Percentiles rank a stretch among this genome's conserved stretches.
Evolutionary conservation across 2,113 vertebrate genomes (phyloP).

Genomic region (Otis tarda): DNA sequence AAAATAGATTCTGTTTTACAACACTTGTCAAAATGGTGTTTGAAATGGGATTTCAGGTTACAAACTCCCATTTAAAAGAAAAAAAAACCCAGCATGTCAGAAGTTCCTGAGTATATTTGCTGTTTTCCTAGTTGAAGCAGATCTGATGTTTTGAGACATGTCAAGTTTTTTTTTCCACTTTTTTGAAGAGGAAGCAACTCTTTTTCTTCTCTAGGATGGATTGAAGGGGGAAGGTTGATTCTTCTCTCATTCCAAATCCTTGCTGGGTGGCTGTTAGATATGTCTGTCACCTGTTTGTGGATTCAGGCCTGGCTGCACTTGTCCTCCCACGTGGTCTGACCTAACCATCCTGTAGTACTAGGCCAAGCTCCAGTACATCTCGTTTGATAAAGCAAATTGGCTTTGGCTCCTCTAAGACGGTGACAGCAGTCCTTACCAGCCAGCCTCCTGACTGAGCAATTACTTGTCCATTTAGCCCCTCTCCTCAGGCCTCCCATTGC

Average conservation of each 20-base stretch:
- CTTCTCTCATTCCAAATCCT: neutral
- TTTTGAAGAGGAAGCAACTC: neutral
- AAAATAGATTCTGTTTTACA: neutral
- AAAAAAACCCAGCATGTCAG: neutral
- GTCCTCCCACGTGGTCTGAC: neutral
- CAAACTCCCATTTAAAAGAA: neutral
- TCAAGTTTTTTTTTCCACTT: neutral
- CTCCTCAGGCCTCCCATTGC: neutral
- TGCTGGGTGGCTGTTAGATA: neutral
- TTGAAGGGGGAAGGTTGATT: neutral
- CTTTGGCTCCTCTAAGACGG: neutral
- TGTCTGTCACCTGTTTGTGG: neutral
- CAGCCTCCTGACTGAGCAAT: neutral
- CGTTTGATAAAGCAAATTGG: neutral
- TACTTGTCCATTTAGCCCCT: neutral
- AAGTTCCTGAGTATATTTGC: neutral
- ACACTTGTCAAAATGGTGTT: neutral
- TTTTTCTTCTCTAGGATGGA: neutral
- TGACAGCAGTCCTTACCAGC: neutral
- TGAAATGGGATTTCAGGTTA: neutral
- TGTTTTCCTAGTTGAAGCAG: neutral
- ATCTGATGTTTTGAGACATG: neutral
- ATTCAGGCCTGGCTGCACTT: neutral
- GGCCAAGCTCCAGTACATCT: neutral
- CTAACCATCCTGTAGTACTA: neutral